Conservation (phyloP, 2,797 vertebrate genomes). For the Naso thynnoides region DNA sequence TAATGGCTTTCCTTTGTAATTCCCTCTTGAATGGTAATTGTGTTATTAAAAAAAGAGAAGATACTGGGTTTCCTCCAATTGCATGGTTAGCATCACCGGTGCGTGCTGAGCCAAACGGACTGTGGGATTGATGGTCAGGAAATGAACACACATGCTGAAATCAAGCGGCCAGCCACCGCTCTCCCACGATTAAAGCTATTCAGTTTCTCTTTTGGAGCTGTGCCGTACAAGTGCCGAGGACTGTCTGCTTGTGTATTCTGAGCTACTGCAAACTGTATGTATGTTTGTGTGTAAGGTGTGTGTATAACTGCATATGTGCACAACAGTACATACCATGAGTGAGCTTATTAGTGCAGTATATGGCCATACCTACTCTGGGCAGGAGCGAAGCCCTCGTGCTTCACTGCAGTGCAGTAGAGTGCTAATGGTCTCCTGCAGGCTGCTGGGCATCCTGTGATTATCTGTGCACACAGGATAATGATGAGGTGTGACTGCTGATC, state of each 20-base stretch:
- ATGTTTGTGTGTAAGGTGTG: conserved; percentile 20
- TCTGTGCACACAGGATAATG: conserved; percentile 56
- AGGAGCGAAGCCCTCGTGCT: conserved; percentile 23
- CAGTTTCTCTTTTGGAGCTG: conserved; percentile 72
- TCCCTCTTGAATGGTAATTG: conserved; percentile 69
- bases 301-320: conserved; percentile 19
- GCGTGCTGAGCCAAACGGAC: conserved; percentile 71
- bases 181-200: conserved; percentile 79
- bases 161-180: conserved; percentile 71
- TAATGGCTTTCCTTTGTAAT: conserved; percentile 69
- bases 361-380: conserved; percentile 37
- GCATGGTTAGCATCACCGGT: conserved; percentile 76
- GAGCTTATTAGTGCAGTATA: conserved; percentile 50
- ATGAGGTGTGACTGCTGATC: conserved; percentile 74
- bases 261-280: conserved; percentile 62
- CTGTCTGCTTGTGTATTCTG: conserved; percentile 55
- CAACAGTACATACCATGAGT: conserved; percentile 33
- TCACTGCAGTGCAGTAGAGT: conserved; percentile 49
- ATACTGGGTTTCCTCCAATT: conserved; percentile 73
- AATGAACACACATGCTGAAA: conserved; percentile 83
- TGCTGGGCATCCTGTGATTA: conserved; percentile 69
- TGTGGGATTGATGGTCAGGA: conserved; percentile 82
- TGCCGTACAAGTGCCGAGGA: conserved; percentile 60
- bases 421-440: conserved; percentile 65
- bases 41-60: conserved; percentile 51